Conservation (phyloP, 2,113 vertebrate genomes). For the Lepus americanus region DNA sequence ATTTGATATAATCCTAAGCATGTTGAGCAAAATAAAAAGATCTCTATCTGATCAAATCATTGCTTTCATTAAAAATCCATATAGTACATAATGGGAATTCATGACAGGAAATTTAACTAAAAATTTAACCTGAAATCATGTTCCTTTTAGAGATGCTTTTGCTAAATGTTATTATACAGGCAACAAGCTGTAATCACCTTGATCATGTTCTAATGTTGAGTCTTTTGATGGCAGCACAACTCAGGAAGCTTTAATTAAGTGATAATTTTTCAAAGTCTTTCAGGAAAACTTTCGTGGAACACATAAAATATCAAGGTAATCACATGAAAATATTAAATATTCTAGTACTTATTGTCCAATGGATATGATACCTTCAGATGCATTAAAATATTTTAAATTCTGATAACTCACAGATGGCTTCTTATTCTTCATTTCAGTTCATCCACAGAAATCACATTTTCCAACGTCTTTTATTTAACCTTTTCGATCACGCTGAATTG, state of each 20-base stretch:
- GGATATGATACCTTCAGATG: background rate
- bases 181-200: background rate
- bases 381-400: background rate
- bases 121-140: background rate
- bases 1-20: background rate
- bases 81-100: background rate
- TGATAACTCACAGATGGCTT: background rate
- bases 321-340: background rate
- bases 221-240: background rate
- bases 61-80: background rate
- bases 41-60: background rate
- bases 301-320: constrained; percentile 12
- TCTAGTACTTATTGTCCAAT: background rate
- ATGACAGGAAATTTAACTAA: background rate
- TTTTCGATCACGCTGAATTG: background rate
- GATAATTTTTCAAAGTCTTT: background rate
- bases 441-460: background rate
- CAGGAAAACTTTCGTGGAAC: background rate
- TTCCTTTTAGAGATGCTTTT: background rate
- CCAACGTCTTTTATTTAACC: background rate
- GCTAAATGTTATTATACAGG: background rate
- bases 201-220: constrained; percentile 14
- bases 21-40: background rate
- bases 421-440: background rate
- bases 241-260: constrained; percentile 29